Evolutionary conservation across 2,113 vertebrate species (phyloP).

Genomic region (Chloropsis cyanopogon): DNA sequence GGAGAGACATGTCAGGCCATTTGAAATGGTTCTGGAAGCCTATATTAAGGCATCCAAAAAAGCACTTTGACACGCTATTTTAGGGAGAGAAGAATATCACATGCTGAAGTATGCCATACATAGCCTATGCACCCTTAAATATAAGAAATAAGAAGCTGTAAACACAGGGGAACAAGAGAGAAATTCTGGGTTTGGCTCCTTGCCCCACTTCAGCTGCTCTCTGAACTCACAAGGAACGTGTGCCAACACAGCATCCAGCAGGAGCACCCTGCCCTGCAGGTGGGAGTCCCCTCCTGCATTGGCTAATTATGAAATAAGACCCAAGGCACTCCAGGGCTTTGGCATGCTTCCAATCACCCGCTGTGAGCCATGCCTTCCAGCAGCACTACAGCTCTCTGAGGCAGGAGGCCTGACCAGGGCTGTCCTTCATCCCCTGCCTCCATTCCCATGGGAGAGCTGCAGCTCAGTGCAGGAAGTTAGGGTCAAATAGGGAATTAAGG

Average conservation of each 20-base stretch:
- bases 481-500: not conserved
- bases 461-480: not conserved
- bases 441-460: not conserved
- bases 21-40: not conserved
- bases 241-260: not conserved
- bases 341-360: not conserved
- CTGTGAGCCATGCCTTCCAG: not conserved
- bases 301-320: not conserved
- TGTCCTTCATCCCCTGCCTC: not conserved
- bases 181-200: not conserved
- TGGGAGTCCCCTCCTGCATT: not conserved
- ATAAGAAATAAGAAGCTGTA: not conserved
- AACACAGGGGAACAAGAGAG: not conserved
- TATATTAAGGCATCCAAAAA: not conserved
- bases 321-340: not conserved
- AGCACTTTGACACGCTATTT: not conserved
- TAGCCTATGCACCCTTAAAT: not conserved
- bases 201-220: not conserved
- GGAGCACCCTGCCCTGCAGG: not conserved
- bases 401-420: not conserved
- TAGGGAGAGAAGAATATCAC: not conserved
- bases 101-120: not conserved
- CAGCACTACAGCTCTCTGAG: not conserved
- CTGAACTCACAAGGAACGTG: rapidly evolving
- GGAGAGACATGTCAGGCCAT: not conserved